These are phyloP conservation scores for Xylophagus ater DNA, from an alignment of 2,888 invertebrate genomes.

Conservation along the genomic window DNA sequence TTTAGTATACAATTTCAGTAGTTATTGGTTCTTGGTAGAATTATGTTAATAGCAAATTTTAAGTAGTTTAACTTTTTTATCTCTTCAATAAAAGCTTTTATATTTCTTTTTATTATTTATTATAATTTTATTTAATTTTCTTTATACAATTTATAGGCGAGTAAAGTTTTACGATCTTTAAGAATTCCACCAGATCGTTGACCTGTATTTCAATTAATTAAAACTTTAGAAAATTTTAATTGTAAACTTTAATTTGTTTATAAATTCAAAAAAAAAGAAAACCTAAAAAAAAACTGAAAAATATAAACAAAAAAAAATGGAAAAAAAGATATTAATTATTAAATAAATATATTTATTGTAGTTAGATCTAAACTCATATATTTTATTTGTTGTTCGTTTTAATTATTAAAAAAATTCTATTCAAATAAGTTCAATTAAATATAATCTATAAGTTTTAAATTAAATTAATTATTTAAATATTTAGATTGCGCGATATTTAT, in stretches of 20 bases:
- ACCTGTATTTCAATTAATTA: slow-evolving; percentile 29
- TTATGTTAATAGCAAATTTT: background rate
- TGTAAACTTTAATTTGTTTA: slow-evolving; percentile 10
- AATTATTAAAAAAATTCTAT: no score
- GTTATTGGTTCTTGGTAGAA: no score
- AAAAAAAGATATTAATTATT: no score
- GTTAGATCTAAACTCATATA: no score
- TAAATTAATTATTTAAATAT: no score
- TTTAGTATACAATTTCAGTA: background rate
- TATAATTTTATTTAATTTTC: slow-evolving; percentile 6
- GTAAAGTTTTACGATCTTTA: slow-evolving; percentile 63
- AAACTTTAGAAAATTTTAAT: slow-evolving; percentile 14
- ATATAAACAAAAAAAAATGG: no score
- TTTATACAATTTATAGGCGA: slow-evolving; percentile 53
- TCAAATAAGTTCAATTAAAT: no score
- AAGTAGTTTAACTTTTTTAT: slow-evolving; percentile 1
- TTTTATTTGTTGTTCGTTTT: no score
- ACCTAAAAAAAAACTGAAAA: no score
- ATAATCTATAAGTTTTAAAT: no score
- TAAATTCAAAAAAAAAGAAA: slow-evolving; percentile 3
- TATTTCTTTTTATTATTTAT: slow-evolving; percentile 8
- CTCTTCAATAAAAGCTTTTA: background rate
- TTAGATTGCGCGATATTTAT: no score
- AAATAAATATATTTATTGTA: no score
- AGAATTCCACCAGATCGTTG: slow-evolving; percentile 65